Base-by-base conservation (phyloP, 2,797 vertebrate species). In the Anabas testudineus region DNA sequence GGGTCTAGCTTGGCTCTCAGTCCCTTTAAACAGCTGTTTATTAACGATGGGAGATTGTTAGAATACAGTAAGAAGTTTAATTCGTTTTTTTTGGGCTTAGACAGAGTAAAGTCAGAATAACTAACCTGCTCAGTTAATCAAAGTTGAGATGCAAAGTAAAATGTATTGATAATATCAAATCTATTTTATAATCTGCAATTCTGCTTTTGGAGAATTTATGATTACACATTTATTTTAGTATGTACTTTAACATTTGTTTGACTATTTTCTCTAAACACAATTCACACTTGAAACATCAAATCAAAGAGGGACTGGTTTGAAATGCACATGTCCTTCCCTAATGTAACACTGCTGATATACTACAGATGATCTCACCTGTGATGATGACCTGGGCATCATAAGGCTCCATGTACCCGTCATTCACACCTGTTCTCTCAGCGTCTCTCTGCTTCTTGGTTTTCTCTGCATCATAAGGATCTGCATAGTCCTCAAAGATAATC, bases 361-460 rank as follows among this genome's bases (percentile, higher is more conserved):
- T 32, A 30, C 7, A 30, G 14, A 43, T 18, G 30, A 37, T 14
- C 73, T 5, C 70, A 98, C 97, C 97, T 90, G 97, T 99, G 76
- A 99, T 99, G 92, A 99, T 98, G 67, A 98, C 96, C 87, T 99
- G 97, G 0, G 97, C 97, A 0, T 99, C 97, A 0, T 99, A 99
- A 0, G 97, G 97, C 58, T 99, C 97, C 97, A 99, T 98, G 88
- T 99, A 99, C 0, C 97, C 97, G 0, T 99, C 97, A 0, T 99
- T 99, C 78, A 97, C 94, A 1, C 96, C 96, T 0, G 93, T 94
- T 76, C 96, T 87, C 90, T 99, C 97, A 0, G 96, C 96, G 0
- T 98, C 97, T 54, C 97, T 93, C 78, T 97, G 97, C 42, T 95
- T 97, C 76, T 93, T 97, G 1, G 96, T 98, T 78, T 94, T 93